Evolutionary conservation across 2,797 vertebrate genomes (phyloP).

Genomic region (Cryptoprocta ferox): DNA sequence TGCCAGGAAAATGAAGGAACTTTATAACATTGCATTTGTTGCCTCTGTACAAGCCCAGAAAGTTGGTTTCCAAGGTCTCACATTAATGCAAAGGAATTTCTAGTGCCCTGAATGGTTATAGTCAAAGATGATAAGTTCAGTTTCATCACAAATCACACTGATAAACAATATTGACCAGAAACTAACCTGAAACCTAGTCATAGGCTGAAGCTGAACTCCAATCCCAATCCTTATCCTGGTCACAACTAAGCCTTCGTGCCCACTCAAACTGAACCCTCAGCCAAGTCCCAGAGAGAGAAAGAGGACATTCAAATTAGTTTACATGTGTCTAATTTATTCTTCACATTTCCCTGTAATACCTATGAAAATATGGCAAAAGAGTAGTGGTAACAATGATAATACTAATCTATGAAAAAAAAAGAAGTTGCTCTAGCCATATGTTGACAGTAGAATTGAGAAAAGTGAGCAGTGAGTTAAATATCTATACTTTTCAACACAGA

Average conservation of each 20-base stretch:
- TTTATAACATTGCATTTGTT: neutral
- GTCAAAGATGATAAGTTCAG: neutral
- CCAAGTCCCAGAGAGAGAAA: neutral
- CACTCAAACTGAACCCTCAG: neutral
- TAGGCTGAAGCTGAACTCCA: neutral
- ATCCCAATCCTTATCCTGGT: fast-evolving
- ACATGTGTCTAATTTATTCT: neutral
- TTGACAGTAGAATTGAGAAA: neutral
- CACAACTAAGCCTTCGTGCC: neutral
- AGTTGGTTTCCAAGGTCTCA: neutral
- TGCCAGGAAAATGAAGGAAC: neutral
- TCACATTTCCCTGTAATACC: neutral
- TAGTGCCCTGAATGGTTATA: neutral
- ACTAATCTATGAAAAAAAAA: neutral
- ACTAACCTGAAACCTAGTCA: neutral
- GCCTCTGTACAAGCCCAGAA: neutral
- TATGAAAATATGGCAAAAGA: neutral
- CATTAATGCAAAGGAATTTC: neutral
- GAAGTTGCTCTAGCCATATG: neutral
- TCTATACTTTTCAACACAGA: neutral
- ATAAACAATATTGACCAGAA: neutral
- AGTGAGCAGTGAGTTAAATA: neutral
- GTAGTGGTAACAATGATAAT: neutral
- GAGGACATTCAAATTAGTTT: neutral
- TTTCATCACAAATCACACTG: neutral